These are phyloP conservation scores for Zeugodacus cucurbitae DNA, from an alignment of 1,140 invertebrate species.

Conservation along the genomic window DNA sequence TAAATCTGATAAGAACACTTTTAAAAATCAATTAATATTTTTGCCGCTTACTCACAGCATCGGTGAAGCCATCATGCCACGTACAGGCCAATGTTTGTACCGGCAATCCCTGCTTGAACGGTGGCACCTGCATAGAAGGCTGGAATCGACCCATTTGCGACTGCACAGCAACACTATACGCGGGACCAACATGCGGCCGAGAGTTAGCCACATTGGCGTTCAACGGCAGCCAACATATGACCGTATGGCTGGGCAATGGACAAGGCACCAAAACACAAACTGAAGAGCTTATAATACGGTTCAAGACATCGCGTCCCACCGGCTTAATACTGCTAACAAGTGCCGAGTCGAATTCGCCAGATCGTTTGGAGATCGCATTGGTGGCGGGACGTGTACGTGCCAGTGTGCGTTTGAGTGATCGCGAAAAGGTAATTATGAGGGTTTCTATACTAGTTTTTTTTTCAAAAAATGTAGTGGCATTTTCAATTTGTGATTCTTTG, in stretches of 20 bases:
- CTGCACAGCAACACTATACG: constrained; percentile 89
- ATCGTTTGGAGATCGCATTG: constrained; percentile 84
- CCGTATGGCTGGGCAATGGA: constrained; percentile 75
- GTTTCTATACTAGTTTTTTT: not conserved
- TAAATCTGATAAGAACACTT: no score
- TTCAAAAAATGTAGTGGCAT: not conserved
- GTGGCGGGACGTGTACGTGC: constrained; percentile 83
- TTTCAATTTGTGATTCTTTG: not conserved
- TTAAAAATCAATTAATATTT: not conserved
- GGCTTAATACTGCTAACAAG: constrained; percentile 81
- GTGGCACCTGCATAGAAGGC: constrained; percentile 89
- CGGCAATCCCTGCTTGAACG: constrained; percentile 86
- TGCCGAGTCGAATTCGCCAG: constrained; percentile 77
- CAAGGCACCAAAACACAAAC: constrained; percentile 88
- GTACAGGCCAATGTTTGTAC: constrained; percentile 82
- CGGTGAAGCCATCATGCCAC: constrained; percentile 87
- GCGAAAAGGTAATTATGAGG: constrained; percentile 77
- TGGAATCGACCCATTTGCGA: constrained; percentile 98
- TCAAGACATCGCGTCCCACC: constrained; percentile 82
- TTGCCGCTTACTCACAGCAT: constrained; percentile 71
- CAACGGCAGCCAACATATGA: constrained; percentile 89
- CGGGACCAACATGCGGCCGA: constrained; percentile 91
- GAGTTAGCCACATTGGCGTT: constrained; percentile 89
- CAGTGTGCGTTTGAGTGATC: constrained; percentile 83
- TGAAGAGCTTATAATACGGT: constrained; percentile 89